Conservation (phyloP, 2,113 vertebrate genomes). For the Rana temporaria region DNA sequence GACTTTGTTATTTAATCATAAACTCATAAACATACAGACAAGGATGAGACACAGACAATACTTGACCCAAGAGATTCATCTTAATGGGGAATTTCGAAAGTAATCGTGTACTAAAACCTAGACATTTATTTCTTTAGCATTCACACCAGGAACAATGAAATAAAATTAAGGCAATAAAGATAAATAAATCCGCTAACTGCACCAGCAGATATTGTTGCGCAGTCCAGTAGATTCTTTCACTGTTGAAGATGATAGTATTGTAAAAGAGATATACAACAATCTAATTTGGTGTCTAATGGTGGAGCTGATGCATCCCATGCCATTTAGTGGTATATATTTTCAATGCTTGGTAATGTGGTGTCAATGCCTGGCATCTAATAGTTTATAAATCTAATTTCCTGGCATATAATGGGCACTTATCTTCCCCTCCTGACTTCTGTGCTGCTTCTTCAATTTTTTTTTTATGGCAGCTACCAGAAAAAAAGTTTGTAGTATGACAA, state of each 20-base stretch:
- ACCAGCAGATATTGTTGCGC: background rate
- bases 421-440: too few species aligned
- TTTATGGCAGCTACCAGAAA: too few species aligned
- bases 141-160: conserved; percentile 14
- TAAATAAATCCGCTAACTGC: conserved; percentile 15
- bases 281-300: too few species aligned
- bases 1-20: conserved; percentile 39
- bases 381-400: too few species aligned
- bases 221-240: background rate
- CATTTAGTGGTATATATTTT: too few species aligned
- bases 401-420: too few species aligned
- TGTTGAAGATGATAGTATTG: background rate
- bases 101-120: conserved; percentile 5
- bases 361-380: background rate
- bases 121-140: conserved; percentile 8
- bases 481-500: too few species aligned
- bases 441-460: too few species aligned
- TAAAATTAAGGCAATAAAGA: conserved; percentile 23
- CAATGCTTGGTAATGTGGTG: background rate
- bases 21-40: conserved; percentile 29
- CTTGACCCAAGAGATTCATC: conserved; percentile 28
- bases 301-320: too few species aligned
- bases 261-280: too few species aligned
- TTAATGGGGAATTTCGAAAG: conserved; percentile 27
- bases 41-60: conserved; percentile 32